Base-by-base conservation (phyloP, 2,113 vertebrate genomes). In the Hippocampus mohnikei region DNA sequence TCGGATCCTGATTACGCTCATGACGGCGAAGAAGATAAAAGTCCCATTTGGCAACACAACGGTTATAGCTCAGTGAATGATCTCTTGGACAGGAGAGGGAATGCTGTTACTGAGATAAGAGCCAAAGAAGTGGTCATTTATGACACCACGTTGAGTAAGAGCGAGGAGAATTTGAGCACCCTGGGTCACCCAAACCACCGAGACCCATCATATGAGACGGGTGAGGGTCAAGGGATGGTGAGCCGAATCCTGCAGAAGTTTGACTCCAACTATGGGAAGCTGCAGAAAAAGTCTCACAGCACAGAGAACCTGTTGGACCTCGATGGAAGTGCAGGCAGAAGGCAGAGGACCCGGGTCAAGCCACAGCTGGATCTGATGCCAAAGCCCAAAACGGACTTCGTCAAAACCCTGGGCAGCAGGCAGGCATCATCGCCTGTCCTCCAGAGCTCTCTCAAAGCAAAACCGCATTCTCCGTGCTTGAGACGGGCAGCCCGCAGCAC, bases 211-310 rank as follows among this genome's bases (percentile, higher is more conserved):
- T 76, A 69, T 3, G 82, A 90, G 46, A 25, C 82, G 9, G 80
- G 85, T 5, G 88, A 88, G 62, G 79, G 90, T 29, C 92, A 91
- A 12, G 96, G 96, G 15, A 88, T 93, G 71, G 96, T 98, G 29
- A 96, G 95, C 69, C 92, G 95, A 68, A 92, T 97, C 83, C 87
- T 96, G 70, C 93, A 94, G 90, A 96, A 95, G 92, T 97, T 98
- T 76, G 95, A 95, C 84, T 87, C 88, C 58, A 94, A 93, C 72
- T 93, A 92, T 9, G 91, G 88, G n/a, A 91, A 85, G 81, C 90
- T 88, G 76, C 93, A 93, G 63, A 87, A 84, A 66, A 92, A 93
- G 70, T 93, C 92, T 10, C 90, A 87, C 85, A 94, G 94, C 86
- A 93, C 92, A 0, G 94, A 94, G 77, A 92, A 94, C 85, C 88